A percentile compares a stretch with the other conserved stretches of the same genome.
Conservation (phyloP, 2,888 invertebrate species). For the Himalopsyche anomala region DNA sequence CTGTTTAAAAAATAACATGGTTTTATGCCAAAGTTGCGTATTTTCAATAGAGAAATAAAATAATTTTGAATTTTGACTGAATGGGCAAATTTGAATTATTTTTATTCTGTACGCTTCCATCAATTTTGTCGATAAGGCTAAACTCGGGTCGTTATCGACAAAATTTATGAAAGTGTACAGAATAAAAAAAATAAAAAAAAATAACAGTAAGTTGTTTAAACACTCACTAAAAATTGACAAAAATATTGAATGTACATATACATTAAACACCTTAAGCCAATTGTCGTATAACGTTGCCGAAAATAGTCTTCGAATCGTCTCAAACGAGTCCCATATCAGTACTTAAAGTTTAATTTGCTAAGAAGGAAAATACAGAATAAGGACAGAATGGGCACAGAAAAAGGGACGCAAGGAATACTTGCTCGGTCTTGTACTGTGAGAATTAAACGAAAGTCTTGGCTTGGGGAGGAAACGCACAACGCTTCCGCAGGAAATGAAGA, state of each 20-base stretch:
- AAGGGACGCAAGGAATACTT: background rate
- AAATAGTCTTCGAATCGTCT: background rate
- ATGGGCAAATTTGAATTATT: too few species aligned
- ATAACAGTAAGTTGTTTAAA: background rate
- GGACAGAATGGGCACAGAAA: background rate
- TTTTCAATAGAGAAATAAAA: slow-evolving; percentile 39
- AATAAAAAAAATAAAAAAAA: too few species aligned
- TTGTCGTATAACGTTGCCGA: background rate
- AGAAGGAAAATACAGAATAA: slow-evolving; percentile 47
- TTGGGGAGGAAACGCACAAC: slow-evolving; percentile 57
- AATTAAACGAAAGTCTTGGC: slow-evolving; percentile 52
- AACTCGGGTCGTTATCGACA: too few species aligned
- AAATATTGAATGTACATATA: slow-evolving; percentile 4
- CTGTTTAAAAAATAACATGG: too few species aligned
- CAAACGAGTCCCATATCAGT: slow-evolving; percentile 55
- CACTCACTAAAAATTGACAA: background rate
- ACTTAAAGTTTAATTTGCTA: slow-evolving; percentile 58
- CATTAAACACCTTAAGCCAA: background rate
- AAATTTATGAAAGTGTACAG: too few species aligned
- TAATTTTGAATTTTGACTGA: too few species aligned
- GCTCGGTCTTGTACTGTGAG: slow-evolving; percentile 29
- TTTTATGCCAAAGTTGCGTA: background rate
- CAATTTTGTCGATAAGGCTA: too few species aligned
- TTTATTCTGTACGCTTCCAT: too few species aligned
- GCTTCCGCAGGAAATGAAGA: slow-evolving; percentile 64